Evolutionary conservation across 2,888 invertebrate species (phyloP), one percentile per base, ranked within the genome.

Genomic region (Leptogaster cylindrica): DNA sequence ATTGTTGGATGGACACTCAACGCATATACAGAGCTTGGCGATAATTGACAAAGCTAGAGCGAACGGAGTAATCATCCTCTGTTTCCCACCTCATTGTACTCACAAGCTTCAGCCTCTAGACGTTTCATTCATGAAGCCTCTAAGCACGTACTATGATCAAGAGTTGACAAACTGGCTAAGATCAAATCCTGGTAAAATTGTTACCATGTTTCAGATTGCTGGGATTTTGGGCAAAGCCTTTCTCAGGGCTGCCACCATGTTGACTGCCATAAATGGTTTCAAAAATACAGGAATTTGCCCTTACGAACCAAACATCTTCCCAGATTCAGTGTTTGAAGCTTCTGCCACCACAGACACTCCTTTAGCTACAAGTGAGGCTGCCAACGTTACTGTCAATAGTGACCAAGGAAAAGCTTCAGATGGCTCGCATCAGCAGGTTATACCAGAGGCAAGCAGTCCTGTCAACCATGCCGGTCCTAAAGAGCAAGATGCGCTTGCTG

Each of bases 101-200:
- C 58, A 55, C 23, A 16, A 20, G n/a, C 23, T 39, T 41, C 61
- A 61, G 23, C 16, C 20, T 41, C 41, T 25, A 20, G 61, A 61
- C 41, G 61, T 39, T 61, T 39, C 18, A 14, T 61, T 61, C 12
- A 61, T 61, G 61, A 39, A 20, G 23, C 61, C 61, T 39, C 41
- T 61, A 28, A 61, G 61, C 23, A 20, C 41, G 12, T 61, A 20
- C 41, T 61, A 61, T 33, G 61, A 61, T 18, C 61, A 61, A 25
- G 61, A 20, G 12, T 6, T 36, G n/a, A 61, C 61, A 61, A 10
- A 39, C 16, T 61, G 55, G 61, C 25, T 61, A 39, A n/a, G 61
- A 18, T 61, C 61, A 18, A 61, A 39, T 23, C 61, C 61, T 23
- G 50, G 50, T 10, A 8, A 20, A 20, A 25, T 50, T 10, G 50